Evolutionary conservation across 2,113 vertebrate species (phyloP).

Genomic region (chimpanzee (Pan troglodytes)): NHGRI_mPanTro3-v2.1_pri NC_072415.2:40603001-40603500

Average conservation of each 20-base stretch:
- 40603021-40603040: constrained; percentile 39
- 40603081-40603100: constrained; percentile 47
- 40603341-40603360: neutral
- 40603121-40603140: constrained; percentile 1
- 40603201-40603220: constrained; percentile 40
- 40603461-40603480: neutral
- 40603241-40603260: constrained; percentile 49
- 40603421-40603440: neutral
- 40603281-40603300: constrained; percentile 46
- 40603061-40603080: constrained; percentile 50
- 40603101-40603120: neutral
- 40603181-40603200: neutral
- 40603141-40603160: constrained; percentile 30
- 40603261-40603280: neutral
- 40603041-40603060: constrained; percentile 57
- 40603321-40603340: constrained; percentile 35
- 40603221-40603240: constrained; percentile 49
- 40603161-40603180: constrained; percentile 33
- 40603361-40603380: neutral
- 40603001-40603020: neutral
- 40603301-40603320: neutral
- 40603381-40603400: neutral
- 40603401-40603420: neutral
- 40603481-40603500: neutral
- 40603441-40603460: neutral